Conservation (phyloP, 1,140 invertebrate species). For the Leptonema lineaticorne region DNA sequence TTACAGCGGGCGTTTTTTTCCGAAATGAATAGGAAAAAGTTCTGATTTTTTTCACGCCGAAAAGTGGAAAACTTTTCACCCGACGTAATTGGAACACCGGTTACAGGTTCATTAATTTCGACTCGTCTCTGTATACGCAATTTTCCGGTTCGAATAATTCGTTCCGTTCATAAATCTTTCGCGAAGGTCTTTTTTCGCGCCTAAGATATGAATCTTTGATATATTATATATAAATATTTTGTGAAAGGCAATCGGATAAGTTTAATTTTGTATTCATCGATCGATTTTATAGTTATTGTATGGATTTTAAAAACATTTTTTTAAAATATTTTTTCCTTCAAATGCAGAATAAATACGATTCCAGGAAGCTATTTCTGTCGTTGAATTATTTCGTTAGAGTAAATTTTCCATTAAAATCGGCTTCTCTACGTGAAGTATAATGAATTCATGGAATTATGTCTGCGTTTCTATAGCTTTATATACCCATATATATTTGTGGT, state of each 20-base stretch:
- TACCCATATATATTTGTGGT: no score
- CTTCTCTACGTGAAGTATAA: neutral
- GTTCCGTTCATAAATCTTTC: neutral
- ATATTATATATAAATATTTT: neutral
- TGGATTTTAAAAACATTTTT: no score
- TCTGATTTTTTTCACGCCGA: no score
- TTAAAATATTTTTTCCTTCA: no score
- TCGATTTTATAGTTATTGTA: no score
- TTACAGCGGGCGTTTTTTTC: no score
- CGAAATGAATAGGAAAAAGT: no score
- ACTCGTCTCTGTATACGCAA: neutral
- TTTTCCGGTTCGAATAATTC: slow-evolving; percentile 6
- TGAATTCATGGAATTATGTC: neutral
- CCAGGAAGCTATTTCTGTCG: neutral
- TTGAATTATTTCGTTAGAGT: neutral
- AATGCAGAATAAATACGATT: slow-evolving; percentile 1
- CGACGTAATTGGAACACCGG: slow-evolving; percentile 20
- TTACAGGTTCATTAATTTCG: slow-evolving; percentile 19
- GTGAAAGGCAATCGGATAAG: no score
- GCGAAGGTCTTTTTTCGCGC: neutral
- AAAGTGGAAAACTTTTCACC: no score
- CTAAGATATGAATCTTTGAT: neutral
- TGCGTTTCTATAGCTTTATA: no score
- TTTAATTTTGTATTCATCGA: no score
- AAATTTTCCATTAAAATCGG: neutral